Percentiles rank a stretch among this genome's conserved stretches.
These are phyloP conservation scores for Jacana jacana DNA, from an alignment of 2,113 vertebrate species.

Conservation along the genomic window DNA sequence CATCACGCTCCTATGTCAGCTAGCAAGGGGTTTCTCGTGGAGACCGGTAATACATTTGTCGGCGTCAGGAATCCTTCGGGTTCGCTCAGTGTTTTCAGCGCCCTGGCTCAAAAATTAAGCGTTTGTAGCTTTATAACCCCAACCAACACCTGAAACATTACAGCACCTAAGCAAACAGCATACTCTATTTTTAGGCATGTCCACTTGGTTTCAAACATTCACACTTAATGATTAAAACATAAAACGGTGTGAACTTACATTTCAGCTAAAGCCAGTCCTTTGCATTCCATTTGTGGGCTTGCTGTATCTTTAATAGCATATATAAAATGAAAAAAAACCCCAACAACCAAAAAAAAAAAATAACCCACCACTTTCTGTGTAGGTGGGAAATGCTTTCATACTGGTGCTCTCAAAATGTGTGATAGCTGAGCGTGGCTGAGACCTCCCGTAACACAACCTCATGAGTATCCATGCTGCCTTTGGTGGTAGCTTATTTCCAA, in stretches of 20 bases:
- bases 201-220: not conserved
- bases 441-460: not conserved
- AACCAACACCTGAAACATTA: not conserved
- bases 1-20: not conserved
- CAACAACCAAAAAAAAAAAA: not conserved
- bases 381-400: not conserved
- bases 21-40: not conserved
- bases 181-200: not conserved
- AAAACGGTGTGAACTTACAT: not conserved
- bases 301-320: not conserved
- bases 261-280: not conserved
- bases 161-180: not conserved
- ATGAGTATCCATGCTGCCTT: fast-evolving
- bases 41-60: not conserved
- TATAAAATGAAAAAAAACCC: not conserved
- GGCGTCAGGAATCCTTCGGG: not conserved
- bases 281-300: not conserved
- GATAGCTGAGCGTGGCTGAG: not conserved
- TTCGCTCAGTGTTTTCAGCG: not conserved
- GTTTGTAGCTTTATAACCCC: not conserved
- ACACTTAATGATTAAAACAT: not conserved
- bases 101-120: not conserved
- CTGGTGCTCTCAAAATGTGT: not conserved
- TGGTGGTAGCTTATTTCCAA: not conserved
- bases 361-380: not conserved